These are phyloP conservation scores for Athetis lepigone DNA, from an alignment of 2,888 invertebrate species.

Conservation along the genomic window DNA sequence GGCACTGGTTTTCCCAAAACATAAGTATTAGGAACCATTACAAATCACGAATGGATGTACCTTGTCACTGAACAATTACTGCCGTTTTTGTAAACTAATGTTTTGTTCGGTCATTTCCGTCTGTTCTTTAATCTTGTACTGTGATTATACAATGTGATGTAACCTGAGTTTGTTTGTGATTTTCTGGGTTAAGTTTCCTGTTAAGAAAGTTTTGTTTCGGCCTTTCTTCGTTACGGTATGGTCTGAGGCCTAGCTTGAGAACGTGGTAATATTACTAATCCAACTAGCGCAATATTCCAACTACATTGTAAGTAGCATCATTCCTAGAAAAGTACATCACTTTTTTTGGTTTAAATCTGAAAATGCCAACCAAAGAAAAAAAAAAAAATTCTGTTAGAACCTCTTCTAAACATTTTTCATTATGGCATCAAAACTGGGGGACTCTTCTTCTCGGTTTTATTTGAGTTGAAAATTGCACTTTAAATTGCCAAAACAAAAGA, in stretches of 20 bases:
- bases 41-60: slow-evolving; percentile 30
- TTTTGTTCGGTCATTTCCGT: slow-evolving; percentile 46
- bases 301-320: too few relatives aligned
- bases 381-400: too few relatives aligned
- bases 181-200: slow-evolving; percentile 45
- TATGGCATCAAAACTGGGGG: too few relatives aligned
- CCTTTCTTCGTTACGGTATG: not conserved
- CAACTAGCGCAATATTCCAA: too few relatives aligned
- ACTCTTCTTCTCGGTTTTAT: too few relatives aligned
- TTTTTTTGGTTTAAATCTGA: too few relatives aligned
- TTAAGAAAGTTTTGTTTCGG: slow-evolving; percentile 28
- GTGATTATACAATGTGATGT: slow-evolving; percentile 43
- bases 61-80: slow-evolving; percentile 32
- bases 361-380: too few relatives aligned
- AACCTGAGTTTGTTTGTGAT: slow-evolving; percentile 21
- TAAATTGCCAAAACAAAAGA: too few relatives aligned
- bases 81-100: slow-evolving; percentile 23
- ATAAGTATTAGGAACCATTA: slow-evolving; percentile 14
- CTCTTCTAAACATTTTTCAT: too few relatives aligned
- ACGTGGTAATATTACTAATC: too few relatives aligned
- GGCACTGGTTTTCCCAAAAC: slow-evolving; percentile 37
- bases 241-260: not conserved
- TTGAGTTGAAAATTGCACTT: too few relatives aligned
- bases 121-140: slow-evolving; percentile 15
- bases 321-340: too few relatives aligned